Percentiles rank a stretch among this genome's conserved stretches.
Conservation (phyloP, 2,888 invertebrate genomes). For the Ecdyonurus torrentis region DNA sequence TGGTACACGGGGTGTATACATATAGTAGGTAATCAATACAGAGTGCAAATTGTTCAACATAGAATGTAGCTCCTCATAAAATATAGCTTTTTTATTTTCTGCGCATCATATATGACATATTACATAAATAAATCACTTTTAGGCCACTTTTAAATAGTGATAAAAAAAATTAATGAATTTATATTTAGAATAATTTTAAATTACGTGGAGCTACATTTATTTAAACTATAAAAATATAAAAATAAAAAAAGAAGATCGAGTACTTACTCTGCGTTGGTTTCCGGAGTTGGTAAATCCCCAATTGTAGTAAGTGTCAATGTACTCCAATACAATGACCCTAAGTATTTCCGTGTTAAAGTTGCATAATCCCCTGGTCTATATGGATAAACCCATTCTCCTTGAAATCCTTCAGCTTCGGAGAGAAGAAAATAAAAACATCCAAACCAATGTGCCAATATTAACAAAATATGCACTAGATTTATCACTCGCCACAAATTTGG, state of each 20-base stretch:
- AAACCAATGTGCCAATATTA: constrained; percentile 93
- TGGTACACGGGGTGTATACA: too few species aligned
- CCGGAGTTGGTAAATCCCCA: constrained; percentile 88
- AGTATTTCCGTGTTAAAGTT: constrained; percentile 78
- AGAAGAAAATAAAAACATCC: constrained; percentile 93
- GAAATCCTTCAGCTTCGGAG: constrained; percentile 77
- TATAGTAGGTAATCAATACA: too few species aligned
- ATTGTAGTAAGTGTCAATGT: constrained; percentile 90
- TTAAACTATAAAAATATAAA: too few species aligned
- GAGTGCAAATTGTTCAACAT: too few species aligned
- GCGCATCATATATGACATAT: too few species aligned
- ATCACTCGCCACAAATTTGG: constrained; percentile 93
- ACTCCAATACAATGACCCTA: constrained; percentile 93
- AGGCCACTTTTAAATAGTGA: too few species aligned
- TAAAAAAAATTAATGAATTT: too few species aligned
- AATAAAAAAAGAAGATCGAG: neutral
- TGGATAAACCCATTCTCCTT: constrained; percentile 83
- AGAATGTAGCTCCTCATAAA: too few species aligned
- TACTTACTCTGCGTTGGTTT: constrained; percentile 92
- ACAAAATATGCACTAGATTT: constrained; percentile 84
- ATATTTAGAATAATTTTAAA: too few species aligned
- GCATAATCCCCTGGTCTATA: constrained; percentile 77
- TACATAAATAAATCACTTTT: too few species aligned
- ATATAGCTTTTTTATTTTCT: too few species aligned
- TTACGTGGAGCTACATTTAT: too few species aligned